Evolutionary conservation across 2,113 vertebrate genomes (phyloP), one percentile per base, ranked within the genome.

Genomic region (Asarcornis scutulata): DNA sequence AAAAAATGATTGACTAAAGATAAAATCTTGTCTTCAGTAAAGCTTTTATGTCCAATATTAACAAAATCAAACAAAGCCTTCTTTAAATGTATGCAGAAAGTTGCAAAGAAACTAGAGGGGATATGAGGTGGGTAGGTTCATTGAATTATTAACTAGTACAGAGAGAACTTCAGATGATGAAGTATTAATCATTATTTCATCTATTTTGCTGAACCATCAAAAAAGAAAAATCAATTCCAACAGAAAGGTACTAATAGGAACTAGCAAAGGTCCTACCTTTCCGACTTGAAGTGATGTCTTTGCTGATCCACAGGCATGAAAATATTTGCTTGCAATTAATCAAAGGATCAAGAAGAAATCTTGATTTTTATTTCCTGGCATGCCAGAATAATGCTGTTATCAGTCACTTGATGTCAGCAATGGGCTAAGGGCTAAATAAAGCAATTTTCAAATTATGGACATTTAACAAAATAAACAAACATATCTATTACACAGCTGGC

Each of bases 391-490:
- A 91, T 22, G n/a, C 13, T 94, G 67, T 53, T 85, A 86, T 82
- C 86, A 88, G 82, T 91, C 91, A 96, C 91, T 95, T 95, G 32
- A 92, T 69, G 88, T 80, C 69, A 94, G 69, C 86, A 93, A 87
- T 89, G 75, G 96, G 82, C 92, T 84, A 80, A 87, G 46, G 40
- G 95, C 87, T 97, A 96, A 97, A 96, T 92, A 88, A 95, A 96
- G 83, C 86, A 96, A 95, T 95, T 98, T 97, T 91, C 91, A 96
- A 96, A 96, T 97, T 96, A 98, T 13, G 62, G 76, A 64, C 36
- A 31, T 95, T 96, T 97, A 96, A 74, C 78, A 91, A 96, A 98
- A 96, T 94, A 96, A 97, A 97, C 74, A 92, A 96, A 64, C 12
- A 29, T 66, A 92, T 88, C 95, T 84, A 87, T 88, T 95, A 88